Conservation (phyloP, 1,140 invertebrate species). For the Penaeus indicus region DNA sequence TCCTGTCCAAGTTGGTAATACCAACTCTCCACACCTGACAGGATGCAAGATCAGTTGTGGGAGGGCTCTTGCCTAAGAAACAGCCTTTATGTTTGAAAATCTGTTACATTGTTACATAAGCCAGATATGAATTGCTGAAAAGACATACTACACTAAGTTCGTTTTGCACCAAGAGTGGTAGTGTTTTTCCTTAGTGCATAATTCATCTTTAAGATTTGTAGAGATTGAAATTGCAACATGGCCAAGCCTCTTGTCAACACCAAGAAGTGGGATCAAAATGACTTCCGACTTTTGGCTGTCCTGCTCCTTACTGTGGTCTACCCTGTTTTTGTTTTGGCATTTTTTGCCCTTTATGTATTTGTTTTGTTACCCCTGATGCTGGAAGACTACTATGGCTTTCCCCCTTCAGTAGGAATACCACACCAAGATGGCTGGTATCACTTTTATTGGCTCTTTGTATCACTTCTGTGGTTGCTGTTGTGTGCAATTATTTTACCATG, state of each 20-base stretch:
- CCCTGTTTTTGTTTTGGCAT: constrained; percentile 42
- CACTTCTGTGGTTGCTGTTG: constrained; percentile 38
- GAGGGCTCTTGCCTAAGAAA: no score
- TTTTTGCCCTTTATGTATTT: constrained; percentile 51
- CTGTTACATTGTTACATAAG: no score
- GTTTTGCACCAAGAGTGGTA: no score
- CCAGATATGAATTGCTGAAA: no score
- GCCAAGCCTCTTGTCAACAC: constrained; percentile 21
- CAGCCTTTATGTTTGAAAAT: no score
- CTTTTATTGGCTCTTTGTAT: constrained; percentile 43
- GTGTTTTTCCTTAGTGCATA: no score
- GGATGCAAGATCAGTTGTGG: no score
- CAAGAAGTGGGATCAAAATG: constrained; percentile 35
- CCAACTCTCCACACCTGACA: no score
- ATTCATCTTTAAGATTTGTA: no score
- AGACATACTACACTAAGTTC: no score
- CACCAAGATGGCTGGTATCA: constrained; percentile 48
- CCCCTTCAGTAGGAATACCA: background rate
- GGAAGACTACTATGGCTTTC: background rate
- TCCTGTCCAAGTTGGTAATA: no score
- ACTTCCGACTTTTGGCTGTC: constrained; percentile 42
- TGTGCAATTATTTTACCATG: constrained; percentile 46
- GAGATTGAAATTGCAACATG: constrained; percentile 23
- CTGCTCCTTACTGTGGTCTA: constrained; percentile 45
- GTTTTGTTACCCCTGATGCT: constrained; percentile 34